phyloP scores from a whole-genome alignment of 2,113 vertebrate genomes.

The Microtus ochrogaster region DNA sequence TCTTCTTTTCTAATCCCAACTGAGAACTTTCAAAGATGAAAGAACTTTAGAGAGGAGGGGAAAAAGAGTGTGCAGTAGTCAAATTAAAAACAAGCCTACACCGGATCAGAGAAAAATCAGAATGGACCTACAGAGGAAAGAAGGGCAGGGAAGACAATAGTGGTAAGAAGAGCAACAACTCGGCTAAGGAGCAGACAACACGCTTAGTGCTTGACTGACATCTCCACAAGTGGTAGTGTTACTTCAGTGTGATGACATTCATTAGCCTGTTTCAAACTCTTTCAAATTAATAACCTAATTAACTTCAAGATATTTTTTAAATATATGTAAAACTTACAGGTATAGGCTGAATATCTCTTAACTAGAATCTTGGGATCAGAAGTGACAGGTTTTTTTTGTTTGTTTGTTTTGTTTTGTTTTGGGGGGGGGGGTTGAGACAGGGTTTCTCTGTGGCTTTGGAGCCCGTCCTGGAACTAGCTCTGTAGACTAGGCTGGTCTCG shows the following conservation, averaged over 20 bases:
- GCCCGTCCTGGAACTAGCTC: too few species aligned
- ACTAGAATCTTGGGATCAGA: not conserved
- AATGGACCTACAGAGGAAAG: not conserved
- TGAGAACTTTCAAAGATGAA: not conserved
- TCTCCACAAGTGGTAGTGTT: not conserved
- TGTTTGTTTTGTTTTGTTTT: too few species aligned
- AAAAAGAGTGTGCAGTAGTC: slow-evolving; percentile 22
- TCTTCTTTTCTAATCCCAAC: not conserved
- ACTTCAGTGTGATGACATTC: not conserved
- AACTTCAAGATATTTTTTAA: slow-evolving; percentile 14
- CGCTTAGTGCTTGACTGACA: not conserved
- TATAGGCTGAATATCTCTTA: not conserved
- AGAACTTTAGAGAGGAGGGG: not conserved
- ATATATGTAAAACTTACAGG: not conserved
- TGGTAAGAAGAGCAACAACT: not conserved
- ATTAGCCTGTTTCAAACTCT: not conserved
- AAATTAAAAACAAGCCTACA: slow-evolving; percentile 31
- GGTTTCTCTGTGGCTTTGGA: too few species aligned
- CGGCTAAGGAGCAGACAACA: not conserved
- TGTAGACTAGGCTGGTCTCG: too few species aligned
- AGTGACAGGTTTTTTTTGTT: not conserved
- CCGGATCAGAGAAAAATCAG: not conserved
- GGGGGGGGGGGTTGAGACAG: too few species aligned
- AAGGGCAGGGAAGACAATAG: not conserved
- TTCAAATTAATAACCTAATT: not conserved